phyloP scores from a whole-genome alignment of 2,113 vertebrate genomes.

The Odobenus rosmarus region DNA sequence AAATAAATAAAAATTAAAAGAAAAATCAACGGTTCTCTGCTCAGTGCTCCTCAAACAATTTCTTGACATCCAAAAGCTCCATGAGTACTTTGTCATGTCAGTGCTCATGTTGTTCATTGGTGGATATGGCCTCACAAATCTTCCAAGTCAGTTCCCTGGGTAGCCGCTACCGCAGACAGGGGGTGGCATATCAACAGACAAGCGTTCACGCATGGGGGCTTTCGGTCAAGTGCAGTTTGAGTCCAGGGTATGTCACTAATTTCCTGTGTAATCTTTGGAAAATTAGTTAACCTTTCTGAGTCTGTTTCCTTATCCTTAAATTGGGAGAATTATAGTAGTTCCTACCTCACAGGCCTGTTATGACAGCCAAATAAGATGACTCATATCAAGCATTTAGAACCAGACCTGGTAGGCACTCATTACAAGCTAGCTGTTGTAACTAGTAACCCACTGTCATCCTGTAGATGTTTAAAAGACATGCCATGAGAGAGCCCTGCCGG shows the following conservation, averaged over 20 bases:
- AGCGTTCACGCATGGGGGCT: not conserved
- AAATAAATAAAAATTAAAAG: not conserved
- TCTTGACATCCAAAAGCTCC: not conserved
- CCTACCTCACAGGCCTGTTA: not conserved
- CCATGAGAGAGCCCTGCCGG: not conserved
- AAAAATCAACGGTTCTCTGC: not conserved
- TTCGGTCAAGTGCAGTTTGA: not conserved
- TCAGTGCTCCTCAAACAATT: not conserved
- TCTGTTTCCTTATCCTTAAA: not conserved
- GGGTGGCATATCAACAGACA: not conserved
- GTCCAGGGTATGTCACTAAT: not conserved
- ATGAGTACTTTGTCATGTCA: not conserved
- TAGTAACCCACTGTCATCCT: not conserved
- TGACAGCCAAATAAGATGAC: not conserved
- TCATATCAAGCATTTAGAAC: not conserved
- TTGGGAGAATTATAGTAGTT: not conserved
- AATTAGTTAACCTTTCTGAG: not conserved
- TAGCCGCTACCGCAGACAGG: not conserved
- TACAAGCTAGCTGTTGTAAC: not conserved
- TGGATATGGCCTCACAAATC: not conserved
- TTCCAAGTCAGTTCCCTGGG: not conserved
- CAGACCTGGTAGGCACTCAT: not conserved
- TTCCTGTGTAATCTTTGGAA: not conserved
- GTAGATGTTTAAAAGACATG: not conserved
- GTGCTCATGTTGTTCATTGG: not conserved